Base-by-base conservation (phyloP, 2,888 invertebrate genomes). In the Linhomoeus sp. region DNA sequence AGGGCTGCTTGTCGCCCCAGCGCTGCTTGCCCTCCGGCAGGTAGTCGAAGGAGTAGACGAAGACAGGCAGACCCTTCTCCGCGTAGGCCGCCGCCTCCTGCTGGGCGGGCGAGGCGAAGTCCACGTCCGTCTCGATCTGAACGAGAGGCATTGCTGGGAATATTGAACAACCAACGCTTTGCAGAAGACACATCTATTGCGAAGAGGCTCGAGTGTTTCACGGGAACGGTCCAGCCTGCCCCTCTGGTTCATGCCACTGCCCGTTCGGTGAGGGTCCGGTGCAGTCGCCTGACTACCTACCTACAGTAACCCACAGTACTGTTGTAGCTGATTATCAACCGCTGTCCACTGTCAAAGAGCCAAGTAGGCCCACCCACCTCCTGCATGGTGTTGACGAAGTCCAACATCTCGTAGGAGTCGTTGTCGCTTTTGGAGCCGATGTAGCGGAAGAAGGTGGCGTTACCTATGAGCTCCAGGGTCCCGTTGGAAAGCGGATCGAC, bases 121-220 rank as follows among this genome's bases (percentile, higher is more conserved):
- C 63, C 23, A 64, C 57, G 44, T 63, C 64, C 7, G 61, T 55
- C 52, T 63, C 63, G 24, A 62, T 49, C 61, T 61, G 33, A 52
- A 56, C 37, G 33, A 33, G 33, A 33, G 33, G 15, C 33, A 33
- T 9, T 9, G 15, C 33, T 33, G 15, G 33, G 9, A 15, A 33
- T 33, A 33, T 12, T 12, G 15, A 12, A 33, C 9, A 33, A 33
- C n/a, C n/a, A n/a, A n/a, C n/a, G n/a, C n/a, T n/a, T n/a, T n/a
- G n/a, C n/a, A n/a, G n/a, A n/a, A n/a, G n/a, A n/a, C n/a, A n/a
- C n/a, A n/a, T n/a, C n/a, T n/a, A n/a, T n/a, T n/a, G n/a, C n/a
- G n/a, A n/a, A n/a, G n/a, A n/a, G n/a, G n/a, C n/a, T n/a, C n/a
- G n/a, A n/a, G n/a, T n/a, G n/a, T n/a, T n/a, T n/a, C n/a, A n/a